Percentiles rank a stretch among this genome's conserved stretches.
Conservation (phyloP, 2,113 vertebrate genomes). For the Taurulus bubalis region DNA sequence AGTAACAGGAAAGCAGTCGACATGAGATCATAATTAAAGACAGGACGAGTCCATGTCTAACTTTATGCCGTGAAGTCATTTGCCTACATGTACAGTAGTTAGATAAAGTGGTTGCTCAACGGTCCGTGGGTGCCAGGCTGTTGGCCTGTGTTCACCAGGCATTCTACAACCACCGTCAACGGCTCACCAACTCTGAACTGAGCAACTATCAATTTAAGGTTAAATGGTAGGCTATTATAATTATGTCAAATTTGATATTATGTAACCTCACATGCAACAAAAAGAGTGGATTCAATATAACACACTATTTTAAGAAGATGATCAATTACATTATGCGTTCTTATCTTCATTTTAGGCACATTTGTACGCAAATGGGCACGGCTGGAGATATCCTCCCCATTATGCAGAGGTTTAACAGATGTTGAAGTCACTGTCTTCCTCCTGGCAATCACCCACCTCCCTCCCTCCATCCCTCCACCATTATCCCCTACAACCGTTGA, state of each 20-base stretch:
- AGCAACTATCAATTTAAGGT: background rate
- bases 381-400: slow-evolving; percentile 34
- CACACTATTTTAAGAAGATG: background rate
- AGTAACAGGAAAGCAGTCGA: background rate
- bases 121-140: slow-evolving; percentile 4
- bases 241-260: background rate
- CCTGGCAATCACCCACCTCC: slow-evolving; percentile 32
- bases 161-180: slow-evolving; percentile 24
- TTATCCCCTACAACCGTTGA: slow-evolving; percentile 39
- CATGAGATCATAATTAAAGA: background rate
- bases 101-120: background rate
- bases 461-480: background rate
- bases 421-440: slow-evolving; percentile 60
- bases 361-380: slow-evolving; percentile 49
- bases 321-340: background rate
- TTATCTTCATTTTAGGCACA: slow-evolving; percentile 14
- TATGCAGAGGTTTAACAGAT: slow-evolving; percentile 74
- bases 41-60: background rate
- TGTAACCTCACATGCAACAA: background rate
- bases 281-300: background rate
- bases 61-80: background rate
- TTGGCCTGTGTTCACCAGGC: background rate
- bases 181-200: background rate
- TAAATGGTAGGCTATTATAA: background rate
- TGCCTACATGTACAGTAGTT: background rate